Evolutionary conservation across 2,113 vertebrate genomes (phyloP).

Genomic region (Butastur rufipennis): DNA sequence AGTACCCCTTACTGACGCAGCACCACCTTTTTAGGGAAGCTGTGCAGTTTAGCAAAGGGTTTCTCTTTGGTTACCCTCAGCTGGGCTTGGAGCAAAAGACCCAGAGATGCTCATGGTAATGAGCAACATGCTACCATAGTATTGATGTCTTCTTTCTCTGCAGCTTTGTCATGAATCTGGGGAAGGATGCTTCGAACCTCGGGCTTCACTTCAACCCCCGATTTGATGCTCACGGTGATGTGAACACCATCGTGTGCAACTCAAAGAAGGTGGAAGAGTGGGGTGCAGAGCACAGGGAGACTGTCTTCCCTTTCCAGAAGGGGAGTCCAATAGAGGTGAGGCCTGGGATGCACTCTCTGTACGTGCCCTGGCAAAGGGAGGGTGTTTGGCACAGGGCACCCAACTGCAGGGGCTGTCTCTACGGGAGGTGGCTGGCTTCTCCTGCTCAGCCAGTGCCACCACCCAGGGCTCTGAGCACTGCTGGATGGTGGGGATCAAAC

Average conservation of each 20-base stretch:
- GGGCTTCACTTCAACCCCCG: conserved; percentile 90
- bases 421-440: neutral
- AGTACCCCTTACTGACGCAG: neutral
- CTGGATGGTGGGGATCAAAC: neutral
- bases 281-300: conserved; percentile 83
- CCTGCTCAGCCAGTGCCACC: neutral
- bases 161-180: conserved; percentile 88
- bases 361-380: neutral
- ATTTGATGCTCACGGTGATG: conserved; percentile 78
- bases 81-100: neutral
- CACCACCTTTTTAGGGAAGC: neutral
- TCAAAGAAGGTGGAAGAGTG: conserved; percentile 80
- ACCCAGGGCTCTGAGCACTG: neutral
- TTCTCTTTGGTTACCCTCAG: neutral
- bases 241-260: conserved; percentile 85
- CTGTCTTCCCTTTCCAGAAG: conserved; percentile 79
- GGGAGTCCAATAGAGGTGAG: conserved; percentile 79
- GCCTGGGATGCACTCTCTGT: neutral
- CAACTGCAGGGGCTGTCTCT: neutral
- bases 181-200: conserved; percentile 71
- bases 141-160: neutral
- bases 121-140: neutral
- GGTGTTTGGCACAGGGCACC: neutral
- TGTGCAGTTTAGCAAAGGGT: neutral
- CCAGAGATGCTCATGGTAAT: neutral